Percentiles rank a stretch among this genome's conserved stretches.
These are phyloP conservation scores for Agapostemon virescens DNA, from an alignment of 2,888 invertebrate genomes.

Conservation along the genomic window DNA sequence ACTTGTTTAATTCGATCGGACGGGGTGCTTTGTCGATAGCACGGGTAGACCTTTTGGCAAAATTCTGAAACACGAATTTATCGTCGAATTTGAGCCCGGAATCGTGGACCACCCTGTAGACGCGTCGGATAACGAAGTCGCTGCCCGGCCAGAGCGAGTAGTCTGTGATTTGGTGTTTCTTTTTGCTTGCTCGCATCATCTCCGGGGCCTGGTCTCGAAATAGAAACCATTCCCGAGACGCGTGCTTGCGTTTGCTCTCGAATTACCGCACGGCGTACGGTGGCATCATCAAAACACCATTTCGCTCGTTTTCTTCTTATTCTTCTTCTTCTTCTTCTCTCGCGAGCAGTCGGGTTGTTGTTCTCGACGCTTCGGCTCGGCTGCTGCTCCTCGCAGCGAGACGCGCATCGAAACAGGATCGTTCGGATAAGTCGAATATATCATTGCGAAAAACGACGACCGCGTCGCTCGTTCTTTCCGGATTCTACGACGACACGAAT, in stretches of 20 bases:
- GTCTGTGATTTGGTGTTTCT: neutral
- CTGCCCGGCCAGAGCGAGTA: neutral
- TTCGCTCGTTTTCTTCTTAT: neutral
- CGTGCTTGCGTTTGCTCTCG: constrained; percentile 20
- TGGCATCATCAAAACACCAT: constrained; percentile 4
- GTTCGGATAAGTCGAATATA: too few species aligned
- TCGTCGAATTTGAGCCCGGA: neutral
- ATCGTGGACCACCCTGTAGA: constrained; percentile 4
- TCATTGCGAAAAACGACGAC: neutral
- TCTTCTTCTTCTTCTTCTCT: neutral
- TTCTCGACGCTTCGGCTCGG: neutral
- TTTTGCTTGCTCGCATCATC: constrained; percentile 14
- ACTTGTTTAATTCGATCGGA: too few species aligned
- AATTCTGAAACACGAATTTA: neutral
- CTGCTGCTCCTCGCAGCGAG: neutral
- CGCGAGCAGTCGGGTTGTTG: neutral
- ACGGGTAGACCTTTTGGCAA: too few species aligned
- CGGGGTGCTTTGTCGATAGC: too few species aligned
- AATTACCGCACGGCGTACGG: constrained; percentile 21
- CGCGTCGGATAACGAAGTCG: neutral
- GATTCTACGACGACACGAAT: neutral
- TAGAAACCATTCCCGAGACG: constrained; percentile 24
- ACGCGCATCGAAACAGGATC: neutral
- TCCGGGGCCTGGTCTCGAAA: constrained; percentile 9
- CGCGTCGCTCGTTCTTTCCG: neutral